Percentiles rank a stretch among this genome's conserved stretches.
These are phyloP conservation scores for Tenrec ecaudatus DNA, from an alignment of 2,113 vertebrate genomes.

Conservation along the genomic window DNA sequence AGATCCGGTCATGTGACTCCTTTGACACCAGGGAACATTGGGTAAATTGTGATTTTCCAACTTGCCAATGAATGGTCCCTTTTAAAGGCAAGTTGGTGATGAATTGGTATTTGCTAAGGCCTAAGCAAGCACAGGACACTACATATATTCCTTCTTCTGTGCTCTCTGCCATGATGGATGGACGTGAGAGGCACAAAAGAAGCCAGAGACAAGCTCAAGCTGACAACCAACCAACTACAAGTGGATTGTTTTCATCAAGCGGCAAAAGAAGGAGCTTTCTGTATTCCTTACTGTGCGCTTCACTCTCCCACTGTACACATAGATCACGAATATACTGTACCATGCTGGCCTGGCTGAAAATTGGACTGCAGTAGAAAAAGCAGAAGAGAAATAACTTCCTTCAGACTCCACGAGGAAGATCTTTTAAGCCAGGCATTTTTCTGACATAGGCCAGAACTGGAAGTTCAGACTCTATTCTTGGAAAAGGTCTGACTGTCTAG, in stretches of 20 bases:
- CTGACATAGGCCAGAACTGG: not conserved
- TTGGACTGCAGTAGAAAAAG: constrained; percentile 14
- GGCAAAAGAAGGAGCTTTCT: constrained; percentile 75
- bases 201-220: constrained; percentile 71
- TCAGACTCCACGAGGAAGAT: constrained; percentile 14
- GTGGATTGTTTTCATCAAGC: constrained; percentile 74
- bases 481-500: not conserved
- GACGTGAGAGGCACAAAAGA: constrained; percentile 77
- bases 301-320: constrained; percentile 55
- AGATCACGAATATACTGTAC: constrained; percentile 57
- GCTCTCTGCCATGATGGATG: constrained; percentile 81
- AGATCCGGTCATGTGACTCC: constrained; percentile 80
- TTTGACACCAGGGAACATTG: constrained; percentile 81
- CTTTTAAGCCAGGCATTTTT: constrained; percentile 58
- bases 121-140: constrained; percentile 86
- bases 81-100: constrained; percentile 85
- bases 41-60: constrained; percentile 84
- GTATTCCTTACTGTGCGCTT: constrained; percentile 63
- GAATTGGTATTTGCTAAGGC: constrained; percentile 86
- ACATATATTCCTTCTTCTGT: constrained; percentile 81
- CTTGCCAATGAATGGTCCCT: constrained; percentile 82
- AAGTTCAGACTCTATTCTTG: not conserved
- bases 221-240: constrained; percentile 77
- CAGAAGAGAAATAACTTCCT: not conserved
- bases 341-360: constrained; percentile 60